phyloP scores from a whole-genome alignment of 1,140 invertebrate species.

The Monochamus saltuarius region DNA sequence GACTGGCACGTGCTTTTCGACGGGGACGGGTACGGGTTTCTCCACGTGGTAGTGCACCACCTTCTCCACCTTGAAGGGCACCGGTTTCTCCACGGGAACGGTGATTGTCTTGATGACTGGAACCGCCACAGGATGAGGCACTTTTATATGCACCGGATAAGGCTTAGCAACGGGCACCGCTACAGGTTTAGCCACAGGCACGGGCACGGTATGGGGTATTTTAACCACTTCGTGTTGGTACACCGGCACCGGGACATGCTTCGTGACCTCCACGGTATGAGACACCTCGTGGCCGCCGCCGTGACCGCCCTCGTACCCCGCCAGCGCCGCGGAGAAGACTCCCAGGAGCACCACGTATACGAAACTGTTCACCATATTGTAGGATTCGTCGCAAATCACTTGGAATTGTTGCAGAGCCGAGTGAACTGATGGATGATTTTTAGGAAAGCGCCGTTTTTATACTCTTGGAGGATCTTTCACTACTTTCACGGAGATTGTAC shows the following conservation, averaged over 20 bases:
- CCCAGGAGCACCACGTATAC: slow-evolving; percentile 39
- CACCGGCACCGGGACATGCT: slow-evolving; percentile 66
- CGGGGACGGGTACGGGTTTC: slow-evolving; percentile 68
- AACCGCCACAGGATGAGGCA: slow-evolving; percentile 69
- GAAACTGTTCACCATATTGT: slow-evolving; percentile 5
- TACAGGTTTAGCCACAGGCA: slow-evolving; percentile 69
- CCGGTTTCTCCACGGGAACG: slow-evolving; percentile 69
- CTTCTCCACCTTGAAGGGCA: slow-evolving; percentile 73
- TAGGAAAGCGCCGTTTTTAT: slow-evolving; percentile 10
- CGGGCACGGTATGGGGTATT: slow-evolving; percentile 64
- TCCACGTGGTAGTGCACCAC: slow-evolving; percentile 71
- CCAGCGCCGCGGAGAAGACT: slow-evolving; percentile 38
- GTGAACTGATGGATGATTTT: slow-evolving; percentile 4
- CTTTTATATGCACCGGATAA: slow-evolving; percentile 72
- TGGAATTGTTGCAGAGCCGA: background rate
- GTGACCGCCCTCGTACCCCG: slow-evolving; percentile 39
- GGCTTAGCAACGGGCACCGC: slow-evolving; percentile 69
- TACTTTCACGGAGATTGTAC: slow-evolving; percentile 23
- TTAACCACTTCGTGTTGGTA: slow-evolving; percentile 69
- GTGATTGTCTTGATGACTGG: slow-evolving; percentile 71
- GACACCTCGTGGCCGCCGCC: slow-evolving; percentile 53
- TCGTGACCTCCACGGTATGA: slow-evolving; percentile 70
- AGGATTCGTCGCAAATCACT: slow-evolving; percentile 6
- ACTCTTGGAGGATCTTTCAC: slow-evolving; percentile 16
- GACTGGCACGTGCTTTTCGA: slow-evolving; percentile 71